Evolutionary conservation across 2,888 invertebrate genomes (phyloP).

Genomic region (Neuroscelio doddi): DNA sequence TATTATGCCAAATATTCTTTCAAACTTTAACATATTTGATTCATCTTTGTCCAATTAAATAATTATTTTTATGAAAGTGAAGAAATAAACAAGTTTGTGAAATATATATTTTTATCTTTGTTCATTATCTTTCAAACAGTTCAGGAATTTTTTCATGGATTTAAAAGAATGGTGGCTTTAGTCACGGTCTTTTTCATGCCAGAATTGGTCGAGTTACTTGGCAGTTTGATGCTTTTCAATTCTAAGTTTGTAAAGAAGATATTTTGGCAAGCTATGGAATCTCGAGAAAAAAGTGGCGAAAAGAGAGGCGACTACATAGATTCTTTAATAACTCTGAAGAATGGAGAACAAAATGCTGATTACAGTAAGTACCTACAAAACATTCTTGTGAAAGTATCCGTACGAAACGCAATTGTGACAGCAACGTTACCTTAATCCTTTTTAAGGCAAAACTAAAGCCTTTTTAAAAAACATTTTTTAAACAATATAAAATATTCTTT

Average conservation of each 20-base stretch:
- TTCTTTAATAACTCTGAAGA: conserved; percentile 60
- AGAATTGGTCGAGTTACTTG: conserved; percentile 61
- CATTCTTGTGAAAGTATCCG: not conserved
- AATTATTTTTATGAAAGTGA: not conserved
- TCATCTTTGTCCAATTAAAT: not conserved
- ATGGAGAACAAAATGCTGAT: conserved; percentile 61
- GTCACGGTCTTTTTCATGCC: conserved; percentile 65
- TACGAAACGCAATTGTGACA: not conserved
- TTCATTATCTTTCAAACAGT: not conserved
- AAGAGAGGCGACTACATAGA: conserved; percentile 65
- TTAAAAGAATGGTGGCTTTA: conserved; percentile 64
- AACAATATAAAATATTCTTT: too few relatives aligned
- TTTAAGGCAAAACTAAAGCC: too few relatives aligned
- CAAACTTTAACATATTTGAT: too few relatives aligned
- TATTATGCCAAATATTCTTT: not conserved
- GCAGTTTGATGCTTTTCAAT: conserved; percentile 59
- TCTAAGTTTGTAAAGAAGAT: conserved; percentile 59
- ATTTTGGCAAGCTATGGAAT: conserved; percentile 61
- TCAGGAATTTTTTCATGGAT: conserved; percentile 61
- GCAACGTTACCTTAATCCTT: too few relatives aligned
- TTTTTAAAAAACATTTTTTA: too few relatives aligned
- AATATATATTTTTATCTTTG: not conserved
- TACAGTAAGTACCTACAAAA: conserved; percentile 55
- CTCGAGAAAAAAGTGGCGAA: conserved; percentile 55
- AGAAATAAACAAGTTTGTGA: too few relatives aligned